Evolutionary conservation across 2,888 invertebrate genomes (phyloP).

Genomic region (Conomelus anceps): DNA sequence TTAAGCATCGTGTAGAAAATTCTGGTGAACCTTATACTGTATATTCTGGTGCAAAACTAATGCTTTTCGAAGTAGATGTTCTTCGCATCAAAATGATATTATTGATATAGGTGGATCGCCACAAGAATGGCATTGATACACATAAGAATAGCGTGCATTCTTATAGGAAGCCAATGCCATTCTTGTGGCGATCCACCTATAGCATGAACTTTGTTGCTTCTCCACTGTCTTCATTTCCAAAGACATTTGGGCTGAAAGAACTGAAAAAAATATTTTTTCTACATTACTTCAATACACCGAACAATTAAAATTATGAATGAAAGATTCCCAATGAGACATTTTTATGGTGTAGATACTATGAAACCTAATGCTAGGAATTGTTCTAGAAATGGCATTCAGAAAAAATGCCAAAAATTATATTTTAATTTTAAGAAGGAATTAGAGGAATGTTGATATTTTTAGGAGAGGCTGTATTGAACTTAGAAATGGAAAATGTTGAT

Average conservation of each 20-base stretch:
- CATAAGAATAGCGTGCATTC: too few species aligned
- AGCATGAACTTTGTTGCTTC: not conserved
- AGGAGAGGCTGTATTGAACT: slow-evolving; percentile 34
- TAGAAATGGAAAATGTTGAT: slow-evolving; percentile 32
- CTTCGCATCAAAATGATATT: not conserved
- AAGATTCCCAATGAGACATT: slow-evolving; percentile 23
- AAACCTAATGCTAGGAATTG: not conserved
- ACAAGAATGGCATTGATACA: too few species aligned
- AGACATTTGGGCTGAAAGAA: not conserved
- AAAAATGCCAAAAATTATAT: slow-evolving; percentile 19
- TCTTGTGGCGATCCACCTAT: too few species aligned
- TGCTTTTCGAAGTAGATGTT: not conserved
- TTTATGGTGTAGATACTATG: not conserved
- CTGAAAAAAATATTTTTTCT: slow-evolving; percentile 32
- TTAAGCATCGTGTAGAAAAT: not conserved
- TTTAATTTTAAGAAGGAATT: slow-evolving; percentile 37
- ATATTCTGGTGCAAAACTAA: not conserved
- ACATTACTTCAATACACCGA: slow-evolving; percentile 33
- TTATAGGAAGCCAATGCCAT: too few species aligned
- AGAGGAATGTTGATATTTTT: slow-evolving; percentile 35
- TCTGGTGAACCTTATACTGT: not conserved
- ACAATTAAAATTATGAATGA: slow-evolving; percentile 34
- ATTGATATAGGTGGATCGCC: too few species aligned
- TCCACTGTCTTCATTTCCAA: not conserved
- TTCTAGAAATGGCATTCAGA: slow-evolving; percentile 34